Evolutionary conservation across 2,797 vertebrate genomes (phyloP).

Genomic region (Crenichthys baileyi): DNA sequence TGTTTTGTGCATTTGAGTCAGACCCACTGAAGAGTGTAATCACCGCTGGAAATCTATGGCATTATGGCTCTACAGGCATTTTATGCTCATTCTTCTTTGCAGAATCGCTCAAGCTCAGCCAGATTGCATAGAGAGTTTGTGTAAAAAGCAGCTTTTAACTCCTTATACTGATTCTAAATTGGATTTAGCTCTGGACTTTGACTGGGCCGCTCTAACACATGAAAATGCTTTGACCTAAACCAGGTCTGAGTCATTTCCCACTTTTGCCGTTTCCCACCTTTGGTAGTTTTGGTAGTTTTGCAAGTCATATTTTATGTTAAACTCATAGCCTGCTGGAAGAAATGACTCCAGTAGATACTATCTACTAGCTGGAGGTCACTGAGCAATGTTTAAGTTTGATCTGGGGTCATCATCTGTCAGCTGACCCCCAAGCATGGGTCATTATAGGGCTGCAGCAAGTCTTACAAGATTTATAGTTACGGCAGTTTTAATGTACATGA

Average conservation of each 20-base stretch:
- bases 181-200: background rate
- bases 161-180: background rate
- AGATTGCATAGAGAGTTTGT: background rate
- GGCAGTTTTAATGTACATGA: too few species aligned
- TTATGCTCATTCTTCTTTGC: background rate
- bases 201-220: background rate
- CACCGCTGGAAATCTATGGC: background rate
- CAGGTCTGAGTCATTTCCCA: too few species aligned
- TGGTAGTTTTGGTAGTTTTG: background rate
- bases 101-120: background rate
- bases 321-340: background rate
- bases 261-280: background rate
- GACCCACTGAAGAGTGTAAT: background rate
- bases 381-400: background rate
- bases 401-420: background rate
- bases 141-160: background rate
- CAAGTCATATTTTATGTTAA: background rate
- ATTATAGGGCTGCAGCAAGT: too few species aligned
- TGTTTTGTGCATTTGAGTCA: background rate
- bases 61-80: background rate
- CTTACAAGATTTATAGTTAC: too few species aligned
- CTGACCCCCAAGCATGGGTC: background rate
- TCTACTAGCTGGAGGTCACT: too few species aligned
- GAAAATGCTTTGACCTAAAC: background rate
- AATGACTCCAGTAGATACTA: too few species aligned